These are phyloP conservation scores for Antechinus flavipes DNA, from an alignment of 2,113 vertebrate genomes.

Conservation along the genomic window DNA sequence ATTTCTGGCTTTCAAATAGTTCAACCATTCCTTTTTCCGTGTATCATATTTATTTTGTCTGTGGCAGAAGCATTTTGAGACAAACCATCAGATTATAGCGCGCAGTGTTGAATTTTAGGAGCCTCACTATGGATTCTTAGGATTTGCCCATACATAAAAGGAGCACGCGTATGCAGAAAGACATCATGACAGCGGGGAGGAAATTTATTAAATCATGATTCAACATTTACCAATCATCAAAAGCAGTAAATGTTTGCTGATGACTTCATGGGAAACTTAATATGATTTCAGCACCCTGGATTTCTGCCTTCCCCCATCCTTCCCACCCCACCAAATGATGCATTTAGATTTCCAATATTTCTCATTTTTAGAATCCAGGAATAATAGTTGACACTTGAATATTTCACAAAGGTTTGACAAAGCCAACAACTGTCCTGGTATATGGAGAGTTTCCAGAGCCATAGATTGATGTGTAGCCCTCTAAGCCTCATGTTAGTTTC, in stretches of 20 bases:
- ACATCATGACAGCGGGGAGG: background rate
- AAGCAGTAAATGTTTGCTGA: background rate
- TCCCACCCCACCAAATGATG: background rate
- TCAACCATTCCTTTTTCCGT: slow-evolving; percentile 39
- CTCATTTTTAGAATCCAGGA: slow-evolving; percentile 1
- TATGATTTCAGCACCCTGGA: background rate
- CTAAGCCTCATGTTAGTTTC: background rate
- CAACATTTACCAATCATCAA: slow-evolving; percentile 16
- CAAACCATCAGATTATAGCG: background rate
- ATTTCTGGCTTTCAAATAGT: slow-evolving; percentile 45
- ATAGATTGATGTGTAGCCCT: background rate
- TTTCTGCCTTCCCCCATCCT: background rate
- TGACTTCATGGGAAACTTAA: background rate
- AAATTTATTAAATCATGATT: slow-evolving; percentile 34
- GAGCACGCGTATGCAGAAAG: background rate
- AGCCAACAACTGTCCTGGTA: background rate
- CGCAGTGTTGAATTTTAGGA: background rate
- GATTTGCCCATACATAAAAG: background rate
- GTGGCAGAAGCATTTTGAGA: slow-evolving; percentile 39
- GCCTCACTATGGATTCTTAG: background rate
- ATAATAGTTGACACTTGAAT: slow-evolving; percentile 15
- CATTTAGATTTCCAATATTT: slow-evolving; percentile 19
- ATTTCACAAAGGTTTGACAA: slow-evolving; percentile 7
- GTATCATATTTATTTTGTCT: background rate
- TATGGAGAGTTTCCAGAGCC: background rate